Conservation (phyloP, 2,797 vertebrate genomes). For the Scolopax bukidnonensis region DNA sequence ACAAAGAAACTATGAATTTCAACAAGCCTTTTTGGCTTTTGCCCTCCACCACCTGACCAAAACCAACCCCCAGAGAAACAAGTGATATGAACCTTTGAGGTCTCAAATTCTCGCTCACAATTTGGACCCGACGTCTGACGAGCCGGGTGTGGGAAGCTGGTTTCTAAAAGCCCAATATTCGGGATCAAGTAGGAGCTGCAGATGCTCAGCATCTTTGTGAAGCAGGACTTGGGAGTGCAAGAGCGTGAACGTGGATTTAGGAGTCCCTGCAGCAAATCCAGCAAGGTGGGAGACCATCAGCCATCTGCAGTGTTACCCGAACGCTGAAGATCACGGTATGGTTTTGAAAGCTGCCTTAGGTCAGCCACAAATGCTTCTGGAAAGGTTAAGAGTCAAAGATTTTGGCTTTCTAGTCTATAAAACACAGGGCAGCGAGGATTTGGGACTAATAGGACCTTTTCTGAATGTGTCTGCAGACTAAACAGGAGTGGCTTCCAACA, state of each 20-base stretch:
- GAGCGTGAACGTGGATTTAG: rapidly evolving
- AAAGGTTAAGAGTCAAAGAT: neutral
- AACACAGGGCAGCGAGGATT: neutral
- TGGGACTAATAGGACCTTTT: neutral
- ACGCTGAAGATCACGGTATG: neutral
- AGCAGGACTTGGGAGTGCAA: rapidly evolving
- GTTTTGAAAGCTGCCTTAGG: neutral
- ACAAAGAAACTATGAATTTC: neutral
- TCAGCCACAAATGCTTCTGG: neutral
- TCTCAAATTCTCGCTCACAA: neutral
- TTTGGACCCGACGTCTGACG: neutral
- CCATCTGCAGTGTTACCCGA: neutral
- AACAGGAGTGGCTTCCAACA: constrained; percentile 47
- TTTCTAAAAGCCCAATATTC: neutral
- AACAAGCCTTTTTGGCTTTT: neutral
- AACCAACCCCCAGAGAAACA: neutral
- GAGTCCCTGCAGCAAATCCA: neutral
- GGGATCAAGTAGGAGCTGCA: neutral
- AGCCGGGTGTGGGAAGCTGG: neutral
- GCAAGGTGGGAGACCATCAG: neutral
- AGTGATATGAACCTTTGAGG: constrained; percentile 35
- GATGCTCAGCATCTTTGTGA: neutral
- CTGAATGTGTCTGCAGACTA: constrained; percentile 20
- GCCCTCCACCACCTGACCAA: neutral
- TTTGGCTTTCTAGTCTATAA: neutral